Evolutionary conservation across 2,797 vertebrate species (phyloP), one percentile per base, ranked within the genome.

Genomic region (Poecilia picta): DNA sequence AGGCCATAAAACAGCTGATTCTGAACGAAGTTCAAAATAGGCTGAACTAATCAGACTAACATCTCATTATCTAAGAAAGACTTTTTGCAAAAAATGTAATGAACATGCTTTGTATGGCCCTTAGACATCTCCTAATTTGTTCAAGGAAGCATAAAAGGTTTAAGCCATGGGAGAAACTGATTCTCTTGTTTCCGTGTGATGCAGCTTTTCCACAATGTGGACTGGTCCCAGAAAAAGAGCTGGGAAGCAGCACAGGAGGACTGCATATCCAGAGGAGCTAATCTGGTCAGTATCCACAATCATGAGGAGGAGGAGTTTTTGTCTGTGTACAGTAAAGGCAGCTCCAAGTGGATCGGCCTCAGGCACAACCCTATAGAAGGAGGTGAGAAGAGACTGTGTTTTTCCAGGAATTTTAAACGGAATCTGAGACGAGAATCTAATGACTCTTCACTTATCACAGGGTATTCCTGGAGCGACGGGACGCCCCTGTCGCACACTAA

Each of bases 291-390:
- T 89, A 94, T 97, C 86, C 96, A 96, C 90, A 90, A 0, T 7
- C 89, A 91, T n/a, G 87, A 81, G 7, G 95, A 96, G 80, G 95
- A 97, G 31, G 79, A 81, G n/a, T 96, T 96, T 83, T 77, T 96
- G 53, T 68, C 95, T 15, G 13, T 76, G 1, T 93, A 94, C 91
- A 95, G 83, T 76, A 94, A 93, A 86, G 95, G 33, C 75, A 93
- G 76, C 85, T 94, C 88, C 81, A 95, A 94, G 85, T 97, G 96
- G 96, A 96, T 97, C 10, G 96, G 96, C 75, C 94, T 97, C 66
- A 95, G 85, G 72, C 79, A 86, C 87, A 95, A 94, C 77, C 88
- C 94, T 0, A 73, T 81, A 28, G 91, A 90, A n/a, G 95, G 96
- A 94, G 96, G 96, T 94, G 57, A 0, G 92, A 66, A 8, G 13